These are phyloP conservation scores for Anolis apletophallus DNA, from an alignment of 2,797 vertebrate genomes.

Conservation along the genomic window DNA sequence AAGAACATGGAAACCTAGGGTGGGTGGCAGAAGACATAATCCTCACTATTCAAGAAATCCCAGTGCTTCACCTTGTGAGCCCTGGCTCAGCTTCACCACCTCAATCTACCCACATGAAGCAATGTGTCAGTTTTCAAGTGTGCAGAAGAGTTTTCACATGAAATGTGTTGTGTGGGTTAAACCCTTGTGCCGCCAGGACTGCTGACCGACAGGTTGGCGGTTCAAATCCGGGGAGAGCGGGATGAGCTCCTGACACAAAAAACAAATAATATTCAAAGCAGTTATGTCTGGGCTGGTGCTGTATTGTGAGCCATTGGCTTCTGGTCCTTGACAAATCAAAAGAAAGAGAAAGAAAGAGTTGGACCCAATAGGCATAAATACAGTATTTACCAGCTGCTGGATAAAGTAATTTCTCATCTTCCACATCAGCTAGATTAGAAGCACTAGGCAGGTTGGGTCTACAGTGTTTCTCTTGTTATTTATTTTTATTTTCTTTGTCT, in stretches of 20 bases:
- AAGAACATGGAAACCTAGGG: neutral
- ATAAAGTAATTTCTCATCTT: too few relatives aligned
- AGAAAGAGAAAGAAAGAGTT: too few relatives aligned
- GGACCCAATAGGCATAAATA: too few relatives aligned
- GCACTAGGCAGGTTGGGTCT: neutral
- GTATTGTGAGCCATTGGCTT: too few relatives aligned
- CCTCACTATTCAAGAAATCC: neutral
- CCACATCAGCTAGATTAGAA: neutral
- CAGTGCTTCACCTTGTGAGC: neutral
- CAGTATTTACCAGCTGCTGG: too few relatives aligned
- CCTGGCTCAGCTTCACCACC: neutral
- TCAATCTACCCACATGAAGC: neutral
- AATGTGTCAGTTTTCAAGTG: neutral
- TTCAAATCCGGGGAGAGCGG: too few relatives aligned
- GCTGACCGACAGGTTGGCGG: too few relatives aligned
- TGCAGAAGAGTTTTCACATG: neutral
- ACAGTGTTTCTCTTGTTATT: neutral
- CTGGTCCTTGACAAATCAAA: too few relatives aligned
- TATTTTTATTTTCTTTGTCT: conserved; percentile 11
- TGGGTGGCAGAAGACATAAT: neutral
- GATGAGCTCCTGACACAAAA: too few relatives aligned
- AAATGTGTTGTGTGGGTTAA: neutral
- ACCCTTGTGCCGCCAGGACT: too few relatives aligned
- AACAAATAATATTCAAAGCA: too few relatives aligned
- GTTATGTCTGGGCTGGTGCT: too few relatives aligned